phyloP scores from a whole-genome alignment of 2,888 invertebrate species.

The Melinopterus prodromus region DNA sequence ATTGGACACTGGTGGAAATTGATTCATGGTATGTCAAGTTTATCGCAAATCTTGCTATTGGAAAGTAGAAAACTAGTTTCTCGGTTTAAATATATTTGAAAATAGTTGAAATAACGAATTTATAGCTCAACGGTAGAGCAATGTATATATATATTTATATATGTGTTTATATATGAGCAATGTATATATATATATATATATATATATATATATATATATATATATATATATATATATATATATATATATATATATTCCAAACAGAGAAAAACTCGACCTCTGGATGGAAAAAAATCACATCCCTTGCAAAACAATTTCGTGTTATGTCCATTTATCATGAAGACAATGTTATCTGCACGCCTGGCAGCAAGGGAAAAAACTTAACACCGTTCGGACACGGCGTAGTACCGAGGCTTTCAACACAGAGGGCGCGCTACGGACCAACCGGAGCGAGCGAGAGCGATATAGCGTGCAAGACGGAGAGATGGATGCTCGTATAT shows the following conservation, averaged over 20 bases:
- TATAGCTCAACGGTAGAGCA: too few relatives aligned
- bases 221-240: too few relatives aligned
- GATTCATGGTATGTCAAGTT: too few relatives aligned
- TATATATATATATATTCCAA: neutral
- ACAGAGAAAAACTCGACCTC: neutral
- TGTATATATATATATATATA: too few relatives aligned
- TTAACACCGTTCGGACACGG: neutral
- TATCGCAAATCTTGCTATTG: too few relatives aligned
- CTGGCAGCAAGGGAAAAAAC: neutral
- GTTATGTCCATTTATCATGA: neutral
- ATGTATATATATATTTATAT: too few relatives aligned
- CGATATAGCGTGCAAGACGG: neutral
- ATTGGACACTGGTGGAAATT: too few relatives aligned
- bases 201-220: too few relatives aligned
- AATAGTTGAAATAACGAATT: too few relatives aligned
- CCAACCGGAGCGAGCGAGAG: neutral
- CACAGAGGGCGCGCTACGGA: neutral
- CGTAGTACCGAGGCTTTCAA: neutral
- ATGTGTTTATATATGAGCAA: too few relatives aligned
- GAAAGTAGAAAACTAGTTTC: too few relatives aligned
- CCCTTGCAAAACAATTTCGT: neutral
- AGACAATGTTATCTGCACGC: constrained; percentile 6
- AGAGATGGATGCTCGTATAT: constrained; percentile 10
- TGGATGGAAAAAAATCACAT: neutral
- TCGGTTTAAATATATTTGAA: too few relatives aligned